Percentiles rank a stretch among this genome's conserved stretches.
Evolutionary conservation across 2,113 vertebrate species (phyloP).

Genomic region (Esox niger): DNA sequence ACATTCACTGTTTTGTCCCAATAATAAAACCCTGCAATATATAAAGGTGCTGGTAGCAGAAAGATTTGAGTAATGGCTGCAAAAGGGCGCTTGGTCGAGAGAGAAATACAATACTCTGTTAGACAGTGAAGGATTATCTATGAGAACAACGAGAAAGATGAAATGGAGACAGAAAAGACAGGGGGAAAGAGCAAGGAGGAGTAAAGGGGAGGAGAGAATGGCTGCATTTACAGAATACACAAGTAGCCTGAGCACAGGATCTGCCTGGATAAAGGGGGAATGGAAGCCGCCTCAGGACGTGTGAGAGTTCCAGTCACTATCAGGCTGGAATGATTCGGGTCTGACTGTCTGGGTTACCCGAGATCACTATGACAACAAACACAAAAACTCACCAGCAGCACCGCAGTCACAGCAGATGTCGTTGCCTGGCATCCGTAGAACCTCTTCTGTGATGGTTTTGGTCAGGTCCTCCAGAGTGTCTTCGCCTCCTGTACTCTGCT

Average conservation of each 20-base stretch:
- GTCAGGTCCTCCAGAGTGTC: constrained; percentile 85
- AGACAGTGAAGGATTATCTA: too few species aligned
- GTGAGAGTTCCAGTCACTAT: too few species aligned
- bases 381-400: constrained; percentile 36
- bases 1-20: too few species aligned
- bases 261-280: background rate
- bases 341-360: background rate
- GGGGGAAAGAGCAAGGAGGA: background rate
- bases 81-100: too few species aligned
- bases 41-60: too few species aligned
- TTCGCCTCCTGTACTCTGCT: constrained; percentile 84
- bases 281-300: background rate
- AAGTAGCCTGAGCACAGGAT: constrained; percentile 5
- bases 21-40: too few species aligned
- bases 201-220: background rate
- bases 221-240: constrained; percentile 14
- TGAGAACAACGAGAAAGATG: too few species aligned
- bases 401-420: constrained; percentile 75
- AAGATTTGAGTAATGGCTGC: too few species aligned
- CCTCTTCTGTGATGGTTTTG: constrained; percentile 88
- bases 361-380: constrained; percentile 1
- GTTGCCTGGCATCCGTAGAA: constrained; percentile 83
- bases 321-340: background rate
- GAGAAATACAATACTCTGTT: too few species aligned
- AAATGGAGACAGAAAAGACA: background rate